A percentile compares a stretch with the other conserved stretches of the same genome.
Evolutionary conservation across 1,140 invertebrate species (phyloP).

Genomic region (Danaus plexippus): DNA sequence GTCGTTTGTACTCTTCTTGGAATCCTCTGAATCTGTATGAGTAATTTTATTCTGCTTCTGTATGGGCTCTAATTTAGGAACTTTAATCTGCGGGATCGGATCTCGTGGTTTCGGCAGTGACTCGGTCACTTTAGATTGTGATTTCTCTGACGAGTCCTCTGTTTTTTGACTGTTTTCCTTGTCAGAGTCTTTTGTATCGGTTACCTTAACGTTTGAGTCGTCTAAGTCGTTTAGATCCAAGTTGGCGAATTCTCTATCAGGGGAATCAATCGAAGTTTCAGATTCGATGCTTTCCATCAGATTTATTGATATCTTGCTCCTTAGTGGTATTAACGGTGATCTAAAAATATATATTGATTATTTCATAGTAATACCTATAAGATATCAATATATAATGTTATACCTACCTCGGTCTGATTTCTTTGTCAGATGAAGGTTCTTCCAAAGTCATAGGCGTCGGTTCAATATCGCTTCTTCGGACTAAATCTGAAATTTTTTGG

Average conservation of each 20-base stretch:
- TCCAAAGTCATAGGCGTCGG: conserved; percentile 31
- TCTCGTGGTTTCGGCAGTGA: conserved; percentile 35
- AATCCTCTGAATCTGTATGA: conserved; percentile 52
- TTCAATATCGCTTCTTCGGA: conserved; percentile 59
- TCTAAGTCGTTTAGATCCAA: conserved; percentile 58
- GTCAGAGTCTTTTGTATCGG: conserved; percentile 26
- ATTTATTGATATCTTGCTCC: conserved; percentile 70
- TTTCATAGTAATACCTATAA: neutral
- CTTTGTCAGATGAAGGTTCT: conserved; percentile 42
- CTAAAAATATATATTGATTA: conserved; percentile 28
- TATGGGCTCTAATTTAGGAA: conserved; percentile 56
- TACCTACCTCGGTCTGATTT: conserved; percentile 47
- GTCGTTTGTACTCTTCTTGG: conserved; percentile 36
- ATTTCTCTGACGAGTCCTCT: conserved; percentile 36
- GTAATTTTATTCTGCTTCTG: conserved; percentile 32
- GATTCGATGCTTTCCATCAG: conserved; percentile 70
- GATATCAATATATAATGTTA: conserved; percentile 1
- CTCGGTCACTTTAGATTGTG: conserved; percentile 36
- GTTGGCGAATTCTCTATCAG: conserved; percentile 62
- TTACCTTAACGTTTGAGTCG: conserved; percentile 31
- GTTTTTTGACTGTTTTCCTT: conserved; percentile 25
- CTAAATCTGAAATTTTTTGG: conserved; percentile 66
- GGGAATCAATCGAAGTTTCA: conserved; percentile 67
- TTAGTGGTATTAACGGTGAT: conserved; percentile 60
- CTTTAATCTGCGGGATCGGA: conserved; percentile 57